Conservation (phyloP, 2,888 invertebrate species). For the Drosophila picticornis region DNA sequence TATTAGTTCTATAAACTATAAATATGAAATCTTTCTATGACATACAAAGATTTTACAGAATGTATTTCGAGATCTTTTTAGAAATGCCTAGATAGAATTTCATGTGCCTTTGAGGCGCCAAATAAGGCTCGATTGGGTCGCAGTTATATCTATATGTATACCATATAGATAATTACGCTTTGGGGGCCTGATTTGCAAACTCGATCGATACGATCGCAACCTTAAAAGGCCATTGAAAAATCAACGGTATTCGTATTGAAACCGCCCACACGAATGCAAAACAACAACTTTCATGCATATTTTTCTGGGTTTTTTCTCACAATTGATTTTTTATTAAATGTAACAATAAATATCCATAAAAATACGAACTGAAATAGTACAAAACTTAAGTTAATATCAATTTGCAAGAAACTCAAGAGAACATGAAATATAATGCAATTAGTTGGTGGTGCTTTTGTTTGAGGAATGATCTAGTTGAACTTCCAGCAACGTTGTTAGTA, state of each 20-base stretch:
- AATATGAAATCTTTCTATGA: not conserved
- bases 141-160: not conserved
- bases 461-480: slow-evolving; percentile 26
- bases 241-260: slow-evolving; percentile 11
- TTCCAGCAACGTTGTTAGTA: slow-evolving; percentile 38
- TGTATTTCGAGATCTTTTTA: not conserved
- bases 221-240: slow-evolving; percentile 43
- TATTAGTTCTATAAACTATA: not conserved
- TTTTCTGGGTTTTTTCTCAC: slow-evolving; percentile 20
- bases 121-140: not conserved
- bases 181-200: slow-evolving; percentile 33
- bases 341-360: slow-evolving; percentile 67
- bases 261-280: slow-evolving; percentile 44
- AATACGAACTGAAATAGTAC: slow-evolving; percentile 48
- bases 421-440: slow-evolving; percentile 54
- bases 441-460: slow-evolving; percentile 19
- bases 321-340: slow-evolving; percentile 49
- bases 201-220: slow-evolving; percentile 28
- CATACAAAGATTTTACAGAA: not conserved
- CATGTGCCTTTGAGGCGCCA: not conserved
- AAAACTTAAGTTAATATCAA: slow-evolving; percentile 66
- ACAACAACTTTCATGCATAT: slow-evolving; percentile 1
- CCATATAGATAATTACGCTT: slow-evolving; percentile 12
- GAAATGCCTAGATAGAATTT: slow-evolving; percentile 8
- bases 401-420: slow-evolving; percentile 54